Conservation (phyloP, 2,888 invertebrate genomes). For the Eupithecia vulgata region DNA sequence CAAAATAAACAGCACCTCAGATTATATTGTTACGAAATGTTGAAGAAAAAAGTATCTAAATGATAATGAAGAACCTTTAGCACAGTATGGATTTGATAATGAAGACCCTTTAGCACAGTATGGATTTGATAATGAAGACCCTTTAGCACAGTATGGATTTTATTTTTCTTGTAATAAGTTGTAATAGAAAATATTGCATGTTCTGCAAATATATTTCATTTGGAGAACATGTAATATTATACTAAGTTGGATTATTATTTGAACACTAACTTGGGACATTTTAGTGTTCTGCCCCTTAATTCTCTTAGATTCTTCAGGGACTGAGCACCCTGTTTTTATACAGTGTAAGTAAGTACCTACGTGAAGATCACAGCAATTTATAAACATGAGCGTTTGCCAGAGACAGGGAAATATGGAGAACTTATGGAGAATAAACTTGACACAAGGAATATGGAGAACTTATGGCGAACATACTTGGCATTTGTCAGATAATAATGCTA, state of each 20-base stretch:
- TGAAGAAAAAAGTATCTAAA: background rate
- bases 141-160: too few relatives aligned
- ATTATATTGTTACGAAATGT: background rate
- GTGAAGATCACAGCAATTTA: slow-evolving; percentile 29
- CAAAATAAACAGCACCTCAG: background rate
- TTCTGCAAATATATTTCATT: too few relatives aligned
- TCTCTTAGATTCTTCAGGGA: background rate
- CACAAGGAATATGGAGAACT: slow-evolving; percentile 22
- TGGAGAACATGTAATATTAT: background rate
- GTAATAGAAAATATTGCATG: too few relatives aligned
- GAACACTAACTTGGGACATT: background rate
- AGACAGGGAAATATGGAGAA: slow-evolving; percentile 23
- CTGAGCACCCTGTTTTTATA: background rate
- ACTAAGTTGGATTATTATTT: background rate
- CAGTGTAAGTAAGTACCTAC: background rate
- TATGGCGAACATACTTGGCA: slow-evolving; percentile 1
- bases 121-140: too few relatives aligned
- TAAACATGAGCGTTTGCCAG: slow-evolving; percentile 34
- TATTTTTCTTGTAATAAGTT: too few relatives aligned
- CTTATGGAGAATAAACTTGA: slow-evolving; percentile 9
- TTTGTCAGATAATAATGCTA: slow-evolving; percentile 15
- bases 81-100: too few relatives aligned
- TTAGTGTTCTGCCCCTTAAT: background rate
- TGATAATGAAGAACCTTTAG: too few relatives aligned
- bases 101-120: too few relatives aligned